Conservation (phyloP, 1,140 invertebrate species). For the Cotesia chilonis region DNA sequence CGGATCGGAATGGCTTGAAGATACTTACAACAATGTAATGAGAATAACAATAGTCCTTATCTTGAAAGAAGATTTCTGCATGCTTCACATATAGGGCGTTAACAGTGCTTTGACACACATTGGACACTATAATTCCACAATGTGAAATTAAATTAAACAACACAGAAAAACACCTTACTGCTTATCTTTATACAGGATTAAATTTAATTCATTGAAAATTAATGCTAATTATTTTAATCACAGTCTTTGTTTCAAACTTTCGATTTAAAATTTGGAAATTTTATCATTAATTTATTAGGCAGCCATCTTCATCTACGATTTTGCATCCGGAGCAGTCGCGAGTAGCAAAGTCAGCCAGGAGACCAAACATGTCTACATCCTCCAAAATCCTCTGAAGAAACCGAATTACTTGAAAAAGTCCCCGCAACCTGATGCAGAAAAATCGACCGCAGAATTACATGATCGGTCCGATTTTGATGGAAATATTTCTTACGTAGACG, state of each 20-base stretch:
- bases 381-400: constrained; percentile 54
- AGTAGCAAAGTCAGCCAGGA: constrained; percentile 57
- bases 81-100: constrained; percentile 62
- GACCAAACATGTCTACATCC: constrained; percentile 58
- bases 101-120: constrained; percentile 56
- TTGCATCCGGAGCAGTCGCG: constrained; percentile 56
- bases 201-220: neutral
- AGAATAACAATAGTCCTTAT: too few species aligned
- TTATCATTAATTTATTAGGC: constrained; percentile 44
- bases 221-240: neutral
- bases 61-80: constrained; percentile 54
- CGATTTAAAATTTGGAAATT: neutral
- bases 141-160: constrained; percentile 14
- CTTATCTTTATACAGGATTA: neutral
- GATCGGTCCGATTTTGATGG: constrained; percentile 44
- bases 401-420: constrained; percentile 19
- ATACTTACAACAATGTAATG: too few species aligned
- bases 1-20: constrained; percentile 23
- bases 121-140: constrained; percentile 27
- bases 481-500: constrained; percentile 22
- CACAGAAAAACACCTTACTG: too few species aligned
- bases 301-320: constrained; percentile 62
- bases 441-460: constrained; percentile 32
- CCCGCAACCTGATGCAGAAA: constrained; percentile 11
- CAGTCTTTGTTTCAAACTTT: neutral